Base-by-base conservation (phyloP, 1,140 invertebrate genomes). In the Drosophila tsacasi region DNA sequence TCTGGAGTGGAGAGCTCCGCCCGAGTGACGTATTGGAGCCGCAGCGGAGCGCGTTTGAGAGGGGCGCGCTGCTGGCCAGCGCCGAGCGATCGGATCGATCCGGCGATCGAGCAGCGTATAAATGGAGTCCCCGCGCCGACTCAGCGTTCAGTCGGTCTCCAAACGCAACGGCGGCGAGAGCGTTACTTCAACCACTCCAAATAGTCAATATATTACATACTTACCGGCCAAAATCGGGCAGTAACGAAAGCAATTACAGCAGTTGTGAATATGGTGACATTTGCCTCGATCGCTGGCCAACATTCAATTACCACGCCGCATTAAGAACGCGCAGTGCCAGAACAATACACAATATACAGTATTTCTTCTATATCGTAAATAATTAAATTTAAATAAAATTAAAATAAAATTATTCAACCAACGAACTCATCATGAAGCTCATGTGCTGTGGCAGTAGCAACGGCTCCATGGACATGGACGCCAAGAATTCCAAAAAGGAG, bases 81-180 rank as follows among this genome's bases (percentile, higher is more conserved):
- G 54, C 40, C 78, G 66, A 85, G 76, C 79, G 57, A 86, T 72
- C 82, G 76, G 60, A 40, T 57, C 80, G 83, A 86, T 65, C 76
- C 66, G 64, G 62, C 61, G 83, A 68, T 83, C 67, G 80, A 61
- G 64, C 50, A 37, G 60, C 71, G 69, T 90, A 90, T 90, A 85
- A 79, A 90, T 82, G 86, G 76, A 82, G 82, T 82, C 52, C 61
- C 76, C 87, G 68, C 72, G 66, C 49, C 76, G 76, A 74, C 72
- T 74, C 62, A 83, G 63, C 72, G 87, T 81, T 91, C 87, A 91
- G 87, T 91, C 77, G 72, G 63, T 83, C 50, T 86, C 62, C 68
- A 67, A 77, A 66, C 83, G 84, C 58, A 71, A 64, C 52, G 71
- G 73, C 61, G 64, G 66, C 76, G 63, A 74, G 76, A 73, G 76